Evolutionary conservation across 2,888 invertebrate genomes (phyloP), one percentile per base, ranked within the genome.

Genomic region (Lasioglossum marginatum): DNA sequence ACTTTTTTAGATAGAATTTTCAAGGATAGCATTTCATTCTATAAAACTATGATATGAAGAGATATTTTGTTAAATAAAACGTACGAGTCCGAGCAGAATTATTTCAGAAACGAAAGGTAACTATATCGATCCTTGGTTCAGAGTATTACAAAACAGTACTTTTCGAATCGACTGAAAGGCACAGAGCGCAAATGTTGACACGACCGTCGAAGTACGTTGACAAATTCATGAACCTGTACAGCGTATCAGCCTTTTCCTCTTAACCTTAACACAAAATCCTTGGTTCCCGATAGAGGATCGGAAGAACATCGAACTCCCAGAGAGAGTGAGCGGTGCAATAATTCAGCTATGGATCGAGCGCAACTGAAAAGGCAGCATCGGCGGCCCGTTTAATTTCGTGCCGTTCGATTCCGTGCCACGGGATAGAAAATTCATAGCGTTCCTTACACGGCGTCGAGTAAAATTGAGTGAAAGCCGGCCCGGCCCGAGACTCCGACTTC

Each of bases 371-470:
- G 63, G 19, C 45, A 27, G 43, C 37, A 31, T 31, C 37, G n/a
- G 40, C 71, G 40, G n/a, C 16, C 27, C 71, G 71, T 71, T 71
- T 71, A 73, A 73, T 73, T 73, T 48, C 34, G 48, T 34, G 52
- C 48, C 34, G 73, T 48, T 52, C 73, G 73, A 31, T 72, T 45
- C 72, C 31, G 72, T 45, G 45, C 72, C 48, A 34, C 72, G 48
- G 83, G 52, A 57, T 60, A 23, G 75, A 83, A 63, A 80, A 83
- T 83, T 83, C 76, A 80, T 80, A 71, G 71, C 27, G 40, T 40
- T 72, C 31, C 75, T 66, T 43, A n/a, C 23, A 27, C 43, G 60
- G n/a, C 0, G 40, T 16, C 57, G 48, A 45, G 71, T 63, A 57
- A 75, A 83, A 83, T 70, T 74, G 81, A 72, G 27, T 27, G 78